Evolutionary conservation across 2,797 vertebrate genomes (phyloP).

Genomic region (Telmatherina bonti): DNA sequence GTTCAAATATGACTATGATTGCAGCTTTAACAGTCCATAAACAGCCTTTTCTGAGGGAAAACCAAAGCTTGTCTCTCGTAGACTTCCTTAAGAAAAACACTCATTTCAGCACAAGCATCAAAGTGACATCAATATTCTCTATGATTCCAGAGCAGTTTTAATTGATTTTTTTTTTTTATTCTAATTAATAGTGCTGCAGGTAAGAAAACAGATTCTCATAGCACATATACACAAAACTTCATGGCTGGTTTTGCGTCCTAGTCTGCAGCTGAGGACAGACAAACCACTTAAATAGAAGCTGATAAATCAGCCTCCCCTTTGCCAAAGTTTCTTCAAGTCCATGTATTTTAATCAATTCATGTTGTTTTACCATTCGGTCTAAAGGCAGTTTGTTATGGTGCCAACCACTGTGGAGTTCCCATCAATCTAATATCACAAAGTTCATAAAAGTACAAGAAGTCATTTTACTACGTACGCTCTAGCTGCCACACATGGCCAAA

Average conservation of each 20-base stretch:
- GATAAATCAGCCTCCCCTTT: not conserved
- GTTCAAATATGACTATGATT: not conserved
- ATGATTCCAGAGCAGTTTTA: not conserved
- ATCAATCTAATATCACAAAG: not conserved
- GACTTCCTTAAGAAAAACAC: not conserved
- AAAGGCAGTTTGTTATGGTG: not conserved
- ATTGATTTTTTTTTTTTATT: not conserved
- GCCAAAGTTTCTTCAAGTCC: not conserved
- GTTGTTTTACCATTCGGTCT: not conserved
- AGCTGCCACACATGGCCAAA: slow-evolving; percentile 9
- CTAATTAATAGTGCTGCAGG: not conserved
- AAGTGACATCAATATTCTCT: no score
- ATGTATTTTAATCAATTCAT: not conserved
- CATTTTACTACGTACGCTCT: not conserved
- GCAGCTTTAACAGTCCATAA: not conserved
- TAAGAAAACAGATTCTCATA: not conserved
- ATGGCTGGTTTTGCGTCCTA: not conserved
- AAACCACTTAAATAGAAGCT: not conserved
- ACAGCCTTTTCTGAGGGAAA: not conserved
- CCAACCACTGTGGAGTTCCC: not conserved
- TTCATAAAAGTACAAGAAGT: slow-evolving; percentile 1
- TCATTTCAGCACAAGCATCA: not conserved
- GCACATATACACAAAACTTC: not conserved
- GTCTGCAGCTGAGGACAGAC: not conserved
- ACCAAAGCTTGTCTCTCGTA: not conserved